A percentile compares a stretch with the other conserved stretches of the same genome.
These are phyloP conservation scores for Apamea crenata DNA, from an alignment of 2,888 invertebrate species.

Conservation along the genomic window DNA sequence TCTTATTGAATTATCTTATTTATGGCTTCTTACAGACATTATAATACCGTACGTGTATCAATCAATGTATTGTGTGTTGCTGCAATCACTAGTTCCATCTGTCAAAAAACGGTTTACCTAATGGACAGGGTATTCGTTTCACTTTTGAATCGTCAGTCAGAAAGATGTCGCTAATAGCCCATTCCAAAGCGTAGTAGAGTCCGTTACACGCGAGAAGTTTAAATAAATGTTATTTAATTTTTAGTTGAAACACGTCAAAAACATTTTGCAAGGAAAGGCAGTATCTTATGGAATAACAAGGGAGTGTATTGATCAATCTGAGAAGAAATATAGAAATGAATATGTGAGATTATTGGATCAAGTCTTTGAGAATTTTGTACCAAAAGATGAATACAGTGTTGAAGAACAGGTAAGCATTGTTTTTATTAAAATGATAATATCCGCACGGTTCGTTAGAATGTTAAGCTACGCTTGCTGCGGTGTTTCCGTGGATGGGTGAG, in stretches of 20 bases:
- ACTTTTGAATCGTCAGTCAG: too few species aligned
- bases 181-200: too few species aligned
- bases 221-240: constrained; percentile 6
- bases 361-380: constrained; percentile 44
- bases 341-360: constrained; percentile 47
- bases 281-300: constrained; percentile 50
- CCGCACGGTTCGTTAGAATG: neutral
- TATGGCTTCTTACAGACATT: too few species aligned
- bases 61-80: too few species aligned
- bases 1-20: too few species aligned
- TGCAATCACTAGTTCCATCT: too few species aligned
- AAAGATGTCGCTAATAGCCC: too few species aligned
- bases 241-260: constrained; percentile 50
- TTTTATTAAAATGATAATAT: neutral
- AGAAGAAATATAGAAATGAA: constrained; percentile 38
- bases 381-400: constrained; percentile 57
- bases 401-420: constrained; percentile 60
- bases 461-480: neutral
- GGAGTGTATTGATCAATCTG: constrained; percentile 38
- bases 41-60: too few species aligned
- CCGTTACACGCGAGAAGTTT: too few species aligned
- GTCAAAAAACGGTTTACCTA: too few species aligned
- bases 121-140: too few species aligned
- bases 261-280: constrained; percentile 49
- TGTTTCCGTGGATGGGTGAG: too few species aligned